Evolutionary conservation across 2,113 vertebrate genomes (phyloP).

Genomic region (Chunga burmeisteri): DNA sequence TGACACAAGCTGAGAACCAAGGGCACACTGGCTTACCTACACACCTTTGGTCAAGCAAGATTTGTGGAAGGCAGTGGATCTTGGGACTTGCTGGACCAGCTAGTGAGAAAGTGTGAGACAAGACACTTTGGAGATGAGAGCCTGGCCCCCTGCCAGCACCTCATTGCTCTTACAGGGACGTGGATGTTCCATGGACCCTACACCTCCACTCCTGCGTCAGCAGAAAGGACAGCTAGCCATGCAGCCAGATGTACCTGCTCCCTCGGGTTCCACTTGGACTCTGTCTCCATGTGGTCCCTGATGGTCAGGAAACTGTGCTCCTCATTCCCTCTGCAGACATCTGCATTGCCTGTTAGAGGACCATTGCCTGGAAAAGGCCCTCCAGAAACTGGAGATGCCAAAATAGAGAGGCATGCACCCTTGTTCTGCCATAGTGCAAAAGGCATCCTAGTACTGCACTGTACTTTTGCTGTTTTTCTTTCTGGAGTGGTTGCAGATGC

Average conservation of each 20-base stretch:
- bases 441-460: background rate
- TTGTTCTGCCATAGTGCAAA: background rate
- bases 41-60: background rate
- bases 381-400: background rate
- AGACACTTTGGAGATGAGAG: background rate
- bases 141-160: background rate
- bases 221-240: background rate
- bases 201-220: accelerated
- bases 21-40: background rate
- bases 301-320: background rate
- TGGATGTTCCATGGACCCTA: background rate
- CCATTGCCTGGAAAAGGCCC: background rate
- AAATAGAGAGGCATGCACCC: background rate
- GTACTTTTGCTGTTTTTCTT: background rate
- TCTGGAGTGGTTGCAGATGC: background rate
- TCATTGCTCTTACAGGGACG: background rate
- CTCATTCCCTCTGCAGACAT: background rate
- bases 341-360: background rate
- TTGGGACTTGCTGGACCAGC: background rate
- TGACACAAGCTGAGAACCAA: background rate
- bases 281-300: background rate
- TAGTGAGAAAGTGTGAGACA: background rate
- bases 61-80: background rate
- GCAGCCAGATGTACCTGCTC: background rate
- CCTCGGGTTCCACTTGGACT: background rate